Evolutionary conservation across 1,140 invertebrate species (phyloP).

Genomic region (Caenorhabditis tropicalis): DNA sequence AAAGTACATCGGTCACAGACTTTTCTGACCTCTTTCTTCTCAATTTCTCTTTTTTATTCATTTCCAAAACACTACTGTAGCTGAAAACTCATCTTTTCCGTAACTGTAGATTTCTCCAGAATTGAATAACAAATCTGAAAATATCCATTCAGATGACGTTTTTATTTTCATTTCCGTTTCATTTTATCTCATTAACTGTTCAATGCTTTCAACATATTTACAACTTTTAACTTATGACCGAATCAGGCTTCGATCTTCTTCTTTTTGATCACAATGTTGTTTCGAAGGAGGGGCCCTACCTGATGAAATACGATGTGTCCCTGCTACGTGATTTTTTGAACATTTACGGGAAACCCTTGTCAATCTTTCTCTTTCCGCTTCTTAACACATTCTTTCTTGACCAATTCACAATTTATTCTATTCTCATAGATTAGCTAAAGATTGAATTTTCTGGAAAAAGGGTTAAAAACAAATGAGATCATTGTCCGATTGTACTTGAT

Average conservation of each 20-base stretch:
- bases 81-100: too few relatives aligned
- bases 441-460: not conserved
- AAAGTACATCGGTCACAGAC: too few relatives aligned
- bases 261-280: conserved; percentile 25
- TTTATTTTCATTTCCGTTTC: conserved; percentile 59
- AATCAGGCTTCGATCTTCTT: conserved; percentile 23
- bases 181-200: not conserved
- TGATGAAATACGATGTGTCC: conserved; percentile 22
- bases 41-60: too few relatives aligned
- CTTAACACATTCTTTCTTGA: not conserved
- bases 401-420: conserved; percentile 1
- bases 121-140: conserved; percentile 41
- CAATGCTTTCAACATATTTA: not conserved
- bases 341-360: not conserved
- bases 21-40: too few relatives aligned
- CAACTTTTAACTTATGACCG: not conserved
- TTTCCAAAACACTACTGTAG: too few relatives aligned
- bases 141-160: conserved; percentile 52
- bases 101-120: conserved; percentile 62
- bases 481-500: not conserved
- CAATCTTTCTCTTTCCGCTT: not conserved
- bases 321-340: conserved; percentile 27
- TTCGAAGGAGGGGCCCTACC: not conserved
- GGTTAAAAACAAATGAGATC: not conserved
- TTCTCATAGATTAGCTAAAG: not conserved